Conservation (phyloP, 2,113 vertebrate genomes). For the Capricornis sumatraensis region DNA sequence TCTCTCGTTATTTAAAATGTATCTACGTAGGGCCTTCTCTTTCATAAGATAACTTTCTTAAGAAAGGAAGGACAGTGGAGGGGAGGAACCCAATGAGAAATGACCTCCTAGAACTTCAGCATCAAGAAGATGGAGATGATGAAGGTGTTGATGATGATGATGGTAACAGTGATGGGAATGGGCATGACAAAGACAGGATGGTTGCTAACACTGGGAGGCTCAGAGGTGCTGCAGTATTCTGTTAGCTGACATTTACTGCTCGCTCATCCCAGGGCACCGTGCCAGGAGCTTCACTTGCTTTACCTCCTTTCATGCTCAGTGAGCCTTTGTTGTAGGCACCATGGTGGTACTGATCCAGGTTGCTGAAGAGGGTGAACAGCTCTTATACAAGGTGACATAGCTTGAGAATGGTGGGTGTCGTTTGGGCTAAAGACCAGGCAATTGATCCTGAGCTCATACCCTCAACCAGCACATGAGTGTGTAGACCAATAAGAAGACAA, state of each 20-base stretch:
- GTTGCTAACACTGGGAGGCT: neutral
- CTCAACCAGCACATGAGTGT: neutral
- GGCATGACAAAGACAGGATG: neutral
- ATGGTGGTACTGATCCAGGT: neutral
- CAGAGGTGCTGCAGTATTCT: neutral
- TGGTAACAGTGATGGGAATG: neutral
- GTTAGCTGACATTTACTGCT: neutral
- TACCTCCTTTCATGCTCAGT: neutral
- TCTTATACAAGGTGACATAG: neutral
- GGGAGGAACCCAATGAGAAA: neutral
- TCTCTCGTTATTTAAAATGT: neutral
- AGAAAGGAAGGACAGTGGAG: neutral
- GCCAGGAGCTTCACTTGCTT: neutral
- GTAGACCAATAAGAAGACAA: neutral
- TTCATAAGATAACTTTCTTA: neutral
- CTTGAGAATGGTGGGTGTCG: neutral
- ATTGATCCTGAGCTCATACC: neutral
- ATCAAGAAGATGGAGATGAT: neutral
- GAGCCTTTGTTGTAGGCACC: neutral
- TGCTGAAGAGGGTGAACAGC: rapidly evolving
- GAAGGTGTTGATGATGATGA: too few species aligned
- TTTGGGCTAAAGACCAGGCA: neutral
- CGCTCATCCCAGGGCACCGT: neutral
- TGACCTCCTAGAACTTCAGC: neutral
- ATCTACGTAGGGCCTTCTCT: neutral